Evolutionary conservation across 2,888 invertebrate species (phyloP).

Genomic region (Asteroscopus sphinx): DNA sequence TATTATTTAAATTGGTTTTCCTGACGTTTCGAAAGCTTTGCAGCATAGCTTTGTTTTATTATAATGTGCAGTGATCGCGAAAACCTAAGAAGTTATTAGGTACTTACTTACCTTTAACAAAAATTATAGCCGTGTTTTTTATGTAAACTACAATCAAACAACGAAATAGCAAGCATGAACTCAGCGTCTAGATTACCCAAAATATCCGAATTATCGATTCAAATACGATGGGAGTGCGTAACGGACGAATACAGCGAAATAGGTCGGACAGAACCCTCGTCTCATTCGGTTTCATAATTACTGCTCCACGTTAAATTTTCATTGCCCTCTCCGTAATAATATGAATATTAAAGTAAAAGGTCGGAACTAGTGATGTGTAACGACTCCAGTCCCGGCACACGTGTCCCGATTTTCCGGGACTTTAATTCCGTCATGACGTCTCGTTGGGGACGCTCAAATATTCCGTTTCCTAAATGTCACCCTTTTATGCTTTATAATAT

Average conservation of each 20-base stretch:
- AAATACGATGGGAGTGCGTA: slow-evolving; percentile 15
- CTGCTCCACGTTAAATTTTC: slow-evolving; percentile 59
- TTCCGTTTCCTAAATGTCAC: slow-evolving; percentile 52
- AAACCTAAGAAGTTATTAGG: too few species aligned
- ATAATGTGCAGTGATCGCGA: too few species aligned
- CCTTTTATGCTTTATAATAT: slow-evolving; percentile 36
- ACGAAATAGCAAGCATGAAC: neutral
- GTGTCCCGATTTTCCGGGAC: slow-evolving; percentile 59
- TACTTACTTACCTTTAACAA: too few species aligned
- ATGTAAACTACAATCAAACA: too few species aligned
- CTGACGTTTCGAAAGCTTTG: too few species aligned
- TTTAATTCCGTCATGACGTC: slow-evolving; percentile 52
- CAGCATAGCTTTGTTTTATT: too few species aligned
- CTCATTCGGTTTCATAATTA: slow-evolving; percentile 59
- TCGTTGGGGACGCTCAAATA: slow-evolving; percentile 53
- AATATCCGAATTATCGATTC: slow-evolving; percentile 35
- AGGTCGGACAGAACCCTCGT: slow-evolving; percentile 53
- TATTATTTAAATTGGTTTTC: too few species aligned
- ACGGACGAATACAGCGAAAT: slow-evolving; percentile 39
- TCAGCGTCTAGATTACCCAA: neutral
- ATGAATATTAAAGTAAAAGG: slow-evolving; percentile 63
- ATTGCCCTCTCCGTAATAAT: slow-evolving; percentile 60
- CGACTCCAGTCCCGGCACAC: slow-evolving; percentile 44
- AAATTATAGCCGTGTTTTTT: too few species aligned
- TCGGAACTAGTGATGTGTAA: slow-evolving; percentile 58